Conservation (phyloP, 2,797 vertebrate species). For the Dallia pectoralis region DNA sequence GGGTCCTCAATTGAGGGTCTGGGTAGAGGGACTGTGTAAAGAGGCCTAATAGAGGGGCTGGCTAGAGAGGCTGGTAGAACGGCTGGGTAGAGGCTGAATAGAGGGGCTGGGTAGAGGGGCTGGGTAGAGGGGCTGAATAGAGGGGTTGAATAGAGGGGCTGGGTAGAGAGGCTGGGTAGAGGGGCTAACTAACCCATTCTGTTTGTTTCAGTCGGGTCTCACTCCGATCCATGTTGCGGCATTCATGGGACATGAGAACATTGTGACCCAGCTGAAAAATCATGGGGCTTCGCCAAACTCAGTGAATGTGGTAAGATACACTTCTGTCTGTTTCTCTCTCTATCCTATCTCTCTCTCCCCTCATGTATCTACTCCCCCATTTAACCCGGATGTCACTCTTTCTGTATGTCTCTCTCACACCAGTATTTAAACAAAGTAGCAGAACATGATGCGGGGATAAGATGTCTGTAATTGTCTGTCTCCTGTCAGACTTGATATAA, state of each 20-base stretch:
- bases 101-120: too few relatives aligned
- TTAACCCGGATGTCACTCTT: conserved; percentile 39
- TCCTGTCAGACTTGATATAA: too few relatives aligned
- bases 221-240: conserved; percentile 98
- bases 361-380: conserved; percentile 29
- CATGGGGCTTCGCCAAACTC: conserved; percentile 94
- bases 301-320: conserved; percentile 64
- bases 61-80: too few relatives aligned
- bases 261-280: conserved; percentile 93
- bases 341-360: neutral
- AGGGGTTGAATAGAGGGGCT: too few relatives aligned
- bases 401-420: neutral
- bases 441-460: neutral
- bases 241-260: conserved; percentile 99
- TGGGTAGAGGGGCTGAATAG: too few relatives aligned
- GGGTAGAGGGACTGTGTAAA: too few relatives aligned
- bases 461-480: too few relatives aligned
- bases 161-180: too few relatives aligned
- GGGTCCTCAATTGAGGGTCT: too few relatives aligned
- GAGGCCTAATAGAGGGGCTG: too few relatives aligned
- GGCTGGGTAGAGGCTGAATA: too few relatives aligned
- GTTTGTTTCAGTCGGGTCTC: conserved; percentile 75
- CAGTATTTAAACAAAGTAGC: neutral
- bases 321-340: neutral
- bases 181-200: neutral